Base-by-base conservation (phyloP, 2,797 vertebrate species). In the Poecile montanus region DNA sequence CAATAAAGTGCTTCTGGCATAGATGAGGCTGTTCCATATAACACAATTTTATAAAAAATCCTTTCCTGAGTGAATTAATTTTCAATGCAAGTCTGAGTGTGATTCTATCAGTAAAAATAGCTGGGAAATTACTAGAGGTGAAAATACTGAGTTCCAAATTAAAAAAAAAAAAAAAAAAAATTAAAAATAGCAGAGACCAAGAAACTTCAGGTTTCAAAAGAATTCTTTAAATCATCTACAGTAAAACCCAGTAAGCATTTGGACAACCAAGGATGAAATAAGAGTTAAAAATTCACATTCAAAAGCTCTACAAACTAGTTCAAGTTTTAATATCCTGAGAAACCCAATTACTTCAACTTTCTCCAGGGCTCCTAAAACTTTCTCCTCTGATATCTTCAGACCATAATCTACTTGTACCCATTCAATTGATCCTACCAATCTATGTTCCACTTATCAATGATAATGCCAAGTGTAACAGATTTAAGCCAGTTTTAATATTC, bases 1-100 rank as follows among this genome's bases (percentile, higher is more conserved):
- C 54, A 89, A 90, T 84, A 34, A 70, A 91, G 25, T 54, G 81
- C 87, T 91, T 42, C 91, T 66, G 80, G 91, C 89, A 67, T 42
- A 53, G 50, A 77, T 16, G 32, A 48, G 62, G n/a, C 56, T 89
- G 71, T 38, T 89, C 72, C 38, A 65, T 25, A 65, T 21, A 53
- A 82, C 30, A 50, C 16, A 32, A 58, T 82, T 87, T 87, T 62
- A 87, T 38, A 89, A 87, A 87, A 45, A 72, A 40, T 34, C 18
- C 56, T 84, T 47, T 73, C 51, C 47, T 73, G 27, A 58, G 26
- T 48, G 18, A 87, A 87, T 93, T 91, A 89, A 92, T 87, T 85
- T 91, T 87, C 74, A 65, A 36, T 0, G 6, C 27, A 68, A 87
- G 47, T 23, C 32, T 66, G 42, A 53, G 5, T 30, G 18, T n/a